These are phyloP conservation scores for Pimpla rufipes DNA, from an alignment of 2,888 invertebrate species.

Conservation along the genomic window DNA sequence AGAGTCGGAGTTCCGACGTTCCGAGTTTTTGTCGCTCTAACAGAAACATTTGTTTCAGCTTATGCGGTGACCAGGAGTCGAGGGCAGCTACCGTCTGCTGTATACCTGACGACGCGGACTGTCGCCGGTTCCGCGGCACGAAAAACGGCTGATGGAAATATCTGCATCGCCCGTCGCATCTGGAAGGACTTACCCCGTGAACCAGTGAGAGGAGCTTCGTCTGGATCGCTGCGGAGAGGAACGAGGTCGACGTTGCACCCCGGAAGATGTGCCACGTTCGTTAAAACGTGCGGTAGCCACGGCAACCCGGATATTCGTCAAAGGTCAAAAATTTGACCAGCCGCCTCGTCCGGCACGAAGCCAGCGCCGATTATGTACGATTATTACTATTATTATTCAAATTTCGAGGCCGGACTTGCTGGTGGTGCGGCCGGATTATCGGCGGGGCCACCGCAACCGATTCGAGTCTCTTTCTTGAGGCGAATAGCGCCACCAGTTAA, in stretches of 20 bases:
- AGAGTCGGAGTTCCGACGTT: neutral
- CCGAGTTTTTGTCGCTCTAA: conserved; percentile 34
- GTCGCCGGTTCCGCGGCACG: conserved; percentile 53
- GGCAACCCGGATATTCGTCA: conserved; percentile 74
- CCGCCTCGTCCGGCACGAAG: neutral
- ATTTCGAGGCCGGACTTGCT: conserved; percentile 48
- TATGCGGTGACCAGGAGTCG: conserved; percentile 37
- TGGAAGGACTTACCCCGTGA: conserved; percentile 79
- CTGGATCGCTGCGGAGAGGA: conserved; percentile 26
- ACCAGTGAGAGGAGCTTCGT: conserved; percentile 23
- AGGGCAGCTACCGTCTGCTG: conserved; percentile 34
- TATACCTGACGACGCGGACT: conserved; percentile 39
- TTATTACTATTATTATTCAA: conserved; percentile 54
- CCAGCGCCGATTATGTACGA: conserved; percentile 36
- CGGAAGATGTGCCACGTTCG: conserved; percentile 53
- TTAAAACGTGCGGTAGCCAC: conserved; percentile 72
- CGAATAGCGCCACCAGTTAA: conserved; percentile 78
- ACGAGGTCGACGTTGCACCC: conserved; percentile 56
- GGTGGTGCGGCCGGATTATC: conserved; percentile 58
- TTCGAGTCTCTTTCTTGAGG: conserved; percentile 52
- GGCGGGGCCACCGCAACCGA: conserved; percentile 8
- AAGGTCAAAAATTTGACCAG: conserved; percentile 67
- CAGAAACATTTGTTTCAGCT: conserved; percentile 73
- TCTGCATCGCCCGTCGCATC: conserved; percentile 73
- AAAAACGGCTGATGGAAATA: conserved; percentile 44